Conservation (phyloP, 2,888 invertebrate species). For the Argyresthia albistria region DNA sequence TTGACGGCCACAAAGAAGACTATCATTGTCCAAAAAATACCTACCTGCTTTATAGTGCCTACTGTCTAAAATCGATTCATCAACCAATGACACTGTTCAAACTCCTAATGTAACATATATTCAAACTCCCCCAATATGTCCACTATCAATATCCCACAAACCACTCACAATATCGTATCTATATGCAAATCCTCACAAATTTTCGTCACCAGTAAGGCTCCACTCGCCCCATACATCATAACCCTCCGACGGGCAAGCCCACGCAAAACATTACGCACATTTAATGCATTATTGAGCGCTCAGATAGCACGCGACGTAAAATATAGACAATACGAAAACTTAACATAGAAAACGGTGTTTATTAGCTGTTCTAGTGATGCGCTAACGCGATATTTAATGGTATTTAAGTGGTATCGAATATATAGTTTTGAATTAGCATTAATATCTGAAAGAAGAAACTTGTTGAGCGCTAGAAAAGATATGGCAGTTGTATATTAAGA, state of each 20-base stretch:
- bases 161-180: conserved; percentile 41
- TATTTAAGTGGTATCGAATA: not conserved
- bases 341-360: conserved; percentile 1
- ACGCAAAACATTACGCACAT: conserved; percentile 43
- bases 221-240: conserved; percentile 59
- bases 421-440: not conserved
- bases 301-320: conserved; percentile 4
- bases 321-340: conserved; percentile 2
- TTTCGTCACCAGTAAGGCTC: conserved; percentile 44
- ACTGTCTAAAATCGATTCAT: too few relatives aligned
- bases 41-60: too few relatives aligned
- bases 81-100: not conserved
- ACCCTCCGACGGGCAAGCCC: conserved; percentile 64
- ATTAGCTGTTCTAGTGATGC: not conserved
- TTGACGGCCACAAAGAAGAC: too few relatives aligned
- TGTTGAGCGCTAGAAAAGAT: not conserved
- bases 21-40: too few relatives aligned
- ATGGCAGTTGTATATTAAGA: too few relatives aligned
- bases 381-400: not conserved
- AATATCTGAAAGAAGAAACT: not conserved
- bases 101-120: not conserved
- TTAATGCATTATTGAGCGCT: conserved; percentile 31
- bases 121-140: not conserved
- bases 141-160: conserved; percentile 14
- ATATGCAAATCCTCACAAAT: conserved; percentile 59